Evolutionary conservation across 2,797 vertebrate species (phyloP), one percentile per base, ranked within the genome.

Genomic region (Cygnus olor): DNA sequence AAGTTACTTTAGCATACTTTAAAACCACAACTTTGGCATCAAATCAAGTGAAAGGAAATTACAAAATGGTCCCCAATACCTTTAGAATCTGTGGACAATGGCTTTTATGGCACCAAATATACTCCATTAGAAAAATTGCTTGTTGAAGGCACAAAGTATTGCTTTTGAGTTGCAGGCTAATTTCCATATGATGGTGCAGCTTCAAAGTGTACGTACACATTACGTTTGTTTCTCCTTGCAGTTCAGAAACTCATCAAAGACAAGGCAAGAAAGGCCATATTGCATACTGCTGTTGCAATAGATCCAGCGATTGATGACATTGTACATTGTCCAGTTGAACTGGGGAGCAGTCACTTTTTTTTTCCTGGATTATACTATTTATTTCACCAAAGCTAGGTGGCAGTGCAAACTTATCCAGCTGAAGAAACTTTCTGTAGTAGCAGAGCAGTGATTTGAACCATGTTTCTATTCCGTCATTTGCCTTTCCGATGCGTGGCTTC

Each of bases 351-450:
- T 24, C 80, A n/a, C 14, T 13, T 57, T 45, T 25, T 51, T 36
- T 25, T 7, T 54, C 51, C 30, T n/a, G 64, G 40, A 27, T 84
- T 79, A 56, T 90, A 71, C 88, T 86, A n/a, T 81, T 93, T 91
- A n/a, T 81, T 93, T 91, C 57, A 80, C 93, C 81, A 94, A 96
- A 96, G 91, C 90, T 96, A 96, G 94, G 86, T 96, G 95, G 94
- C 95, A 96, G 83, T 96, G 89, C 88, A 76, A 93, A 96, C 94
- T 88, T 82, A 84, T 8, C 80, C 54, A 93, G 88, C 91, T 90
- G 90, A 89, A 85, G 83, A 88, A 77, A 74, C 34, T 74, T 87
- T 74, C 85, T 69, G 54, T 64, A 89, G 88, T 9, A 83, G 90
- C 91, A 90, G 79, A 95, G 72, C 80, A 82, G 60, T 65, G 81